Conservation (phyloP, 2,888 invertebrate genomes). For the Pterostichus madidus region DNA sequence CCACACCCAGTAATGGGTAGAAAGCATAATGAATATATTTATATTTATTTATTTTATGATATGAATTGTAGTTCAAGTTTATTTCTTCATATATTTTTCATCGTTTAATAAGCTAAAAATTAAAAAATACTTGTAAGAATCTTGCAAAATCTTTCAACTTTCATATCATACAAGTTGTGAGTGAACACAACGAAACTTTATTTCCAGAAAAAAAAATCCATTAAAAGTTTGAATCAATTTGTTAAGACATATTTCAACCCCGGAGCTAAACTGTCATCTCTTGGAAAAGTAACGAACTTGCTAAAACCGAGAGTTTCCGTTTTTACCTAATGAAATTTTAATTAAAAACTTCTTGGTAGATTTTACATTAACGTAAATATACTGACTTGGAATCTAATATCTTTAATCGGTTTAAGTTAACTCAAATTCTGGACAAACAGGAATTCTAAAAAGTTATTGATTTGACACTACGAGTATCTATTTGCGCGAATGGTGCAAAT, state of each 20-base stretch:
- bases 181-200: not conserved
- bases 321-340: conserved; percentile 31
- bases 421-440: too few relatives aligned
- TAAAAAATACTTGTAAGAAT: too few relatives aligned
- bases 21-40: too few relatives aligned
- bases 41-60: too few relatives aligned
- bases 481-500: too few relatives aligned
- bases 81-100: too few relatives aligned
- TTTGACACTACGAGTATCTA: too few relatives aligned
- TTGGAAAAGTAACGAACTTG: not conserved
- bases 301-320: not conserved
- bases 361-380: not conserved
- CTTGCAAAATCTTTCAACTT: not conserved
- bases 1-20: too few relatives aligned
- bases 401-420: too few relatives aligned
- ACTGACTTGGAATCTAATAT: not conserved
- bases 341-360: not conserved
- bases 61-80: too few relatives aligned
- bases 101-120: too few relatives aligned
- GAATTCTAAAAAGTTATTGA: too few relatives aligned
- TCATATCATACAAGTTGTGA: not conserved
- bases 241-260: conserved; percentile 1
- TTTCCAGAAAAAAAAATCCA: not conserved
- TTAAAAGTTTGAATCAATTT: conserved; percentile 35
- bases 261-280: not conserved